Evolutionary conservation across 2,113 vertebrate genomes (phyloP).

Genomic region (Lanius collurio): DNA sequence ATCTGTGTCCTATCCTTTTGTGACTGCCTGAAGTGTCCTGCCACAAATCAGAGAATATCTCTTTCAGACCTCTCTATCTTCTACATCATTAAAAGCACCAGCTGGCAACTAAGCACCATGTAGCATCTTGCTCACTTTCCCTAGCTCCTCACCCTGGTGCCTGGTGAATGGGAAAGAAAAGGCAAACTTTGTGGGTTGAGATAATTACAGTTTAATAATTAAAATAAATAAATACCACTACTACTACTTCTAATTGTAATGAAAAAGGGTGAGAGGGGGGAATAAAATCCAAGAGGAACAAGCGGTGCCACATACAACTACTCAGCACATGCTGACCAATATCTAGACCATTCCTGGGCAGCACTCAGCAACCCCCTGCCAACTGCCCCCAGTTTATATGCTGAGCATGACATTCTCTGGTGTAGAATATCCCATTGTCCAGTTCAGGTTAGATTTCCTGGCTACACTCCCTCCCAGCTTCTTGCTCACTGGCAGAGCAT

Average conservation of each 20-base stretch:
- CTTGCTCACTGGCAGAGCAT: not conserved
- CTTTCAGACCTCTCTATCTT: not conserved
- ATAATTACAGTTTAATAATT: not conserved
- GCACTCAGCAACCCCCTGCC: not conserved
- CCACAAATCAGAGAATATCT: not conserved
- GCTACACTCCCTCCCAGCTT: not conserved
- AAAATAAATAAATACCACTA: not conserved
- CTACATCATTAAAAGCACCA: not conserved
- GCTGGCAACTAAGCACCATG: not conserved
- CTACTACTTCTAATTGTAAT: not conserved
- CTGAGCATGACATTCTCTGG: not conserved
- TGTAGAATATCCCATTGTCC: not conserved
- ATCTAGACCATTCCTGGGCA: not conserved
- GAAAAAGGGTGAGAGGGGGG: not conserved
- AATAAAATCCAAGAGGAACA: not conserved
- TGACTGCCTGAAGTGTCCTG: not conserved
- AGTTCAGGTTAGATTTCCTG: not conserved
- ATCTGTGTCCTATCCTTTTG: not conserved
- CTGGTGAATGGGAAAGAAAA: not conserved
- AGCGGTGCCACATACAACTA: fast-evolving
- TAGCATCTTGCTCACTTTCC: not conserved
- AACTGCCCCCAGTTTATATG: not conserved
- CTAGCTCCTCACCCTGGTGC: not conserved
- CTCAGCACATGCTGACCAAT: not conserved
- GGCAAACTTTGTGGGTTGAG: no score